Conservation (phyloP, 2,113 vertebrate genomes). For the Rutilus rutilus region DNA sequence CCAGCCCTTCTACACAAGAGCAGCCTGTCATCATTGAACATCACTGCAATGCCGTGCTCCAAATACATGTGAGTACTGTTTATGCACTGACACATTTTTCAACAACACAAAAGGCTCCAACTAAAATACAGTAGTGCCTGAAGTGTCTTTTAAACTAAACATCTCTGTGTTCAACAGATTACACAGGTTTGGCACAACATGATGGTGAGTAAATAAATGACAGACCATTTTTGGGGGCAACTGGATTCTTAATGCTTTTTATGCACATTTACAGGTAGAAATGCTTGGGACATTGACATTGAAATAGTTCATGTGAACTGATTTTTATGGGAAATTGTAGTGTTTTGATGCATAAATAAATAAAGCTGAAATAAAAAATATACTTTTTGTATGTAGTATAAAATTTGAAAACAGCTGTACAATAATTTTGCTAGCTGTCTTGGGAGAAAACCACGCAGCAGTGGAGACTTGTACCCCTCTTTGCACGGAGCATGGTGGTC, state of each 20-base stretch:
- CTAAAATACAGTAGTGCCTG: neutral
- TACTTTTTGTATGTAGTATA: neutral
- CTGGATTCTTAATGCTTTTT: neutral
- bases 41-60: neutral
- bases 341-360: neutral
- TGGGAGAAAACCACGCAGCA: neutral
- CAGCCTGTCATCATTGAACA: slow-evolving; percentile 24
- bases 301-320: neutral
- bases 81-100: neutral
- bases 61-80: neutral
- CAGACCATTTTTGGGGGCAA: neutral
- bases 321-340: neutral
- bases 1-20: neutral
- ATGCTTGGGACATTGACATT: neutral
- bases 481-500: neutral
- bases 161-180: too few relatives aligned
- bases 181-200: neutral
- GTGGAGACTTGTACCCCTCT: neutral
- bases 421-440: neutral
- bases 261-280: neutral
- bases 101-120: neutral
- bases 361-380: neutral
- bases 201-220: neutral
- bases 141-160: too few relatives aligned
- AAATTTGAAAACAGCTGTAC: neutral